These are phyloP conservation scores for Papilio glaucus DNA, from an alignment of 1,140 invertebrate species.

Conservation along the genomic window DNA sequence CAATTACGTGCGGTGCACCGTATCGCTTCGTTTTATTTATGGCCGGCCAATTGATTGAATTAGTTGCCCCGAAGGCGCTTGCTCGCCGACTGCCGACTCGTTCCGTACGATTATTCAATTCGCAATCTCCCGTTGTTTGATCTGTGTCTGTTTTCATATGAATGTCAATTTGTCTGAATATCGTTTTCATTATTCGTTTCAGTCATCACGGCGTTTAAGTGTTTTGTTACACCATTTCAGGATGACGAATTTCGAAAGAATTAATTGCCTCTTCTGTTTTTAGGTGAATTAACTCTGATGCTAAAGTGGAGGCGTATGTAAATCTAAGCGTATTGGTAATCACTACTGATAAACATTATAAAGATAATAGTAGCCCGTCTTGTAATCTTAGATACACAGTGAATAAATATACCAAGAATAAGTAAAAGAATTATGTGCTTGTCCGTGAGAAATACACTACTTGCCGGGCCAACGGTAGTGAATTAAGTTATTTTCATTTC, in stretches of 20 bases:
- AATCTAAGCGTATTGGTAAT: no score
- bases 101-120: slow-evolving; percentile 22
- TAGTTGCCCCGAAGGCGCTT: slow-evolving; percentile 74
- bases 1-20: slow-evolving; percentile 71
- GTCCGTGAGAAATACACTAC: background rate
- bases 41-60: slow-evolving; percentile 79
- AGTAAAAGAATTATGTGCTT: background rate
- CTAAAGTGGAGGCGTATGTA: no score
- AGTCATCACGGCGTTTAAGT: background rate
- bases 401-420: background rate
- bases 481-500: background rate
- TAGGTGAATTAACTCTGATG: no score
- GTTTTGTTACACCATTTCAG: background rate
- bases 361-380: no score
- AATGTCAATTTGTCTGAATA: slow-evolving; percentile 7
- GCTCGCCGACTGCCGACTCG: slow-evolving; percentile 51
- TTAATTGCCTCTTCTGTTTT: no score
- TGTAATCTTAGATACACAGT: no score
- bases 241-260: background rate
- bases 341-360: no score
- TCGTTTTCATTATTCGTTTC: background rate
- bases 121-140: slow-evolving; percentile 13
- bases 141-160: slow-evolving; percentile 14
- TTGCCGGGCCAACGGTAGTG: background rate
- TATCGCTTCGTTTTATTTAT: slow-evolving; percentile 79